Conservation (phyloP, 2,113 vertebrate genomes). For the Phalacrocorax carbo region DNA sequence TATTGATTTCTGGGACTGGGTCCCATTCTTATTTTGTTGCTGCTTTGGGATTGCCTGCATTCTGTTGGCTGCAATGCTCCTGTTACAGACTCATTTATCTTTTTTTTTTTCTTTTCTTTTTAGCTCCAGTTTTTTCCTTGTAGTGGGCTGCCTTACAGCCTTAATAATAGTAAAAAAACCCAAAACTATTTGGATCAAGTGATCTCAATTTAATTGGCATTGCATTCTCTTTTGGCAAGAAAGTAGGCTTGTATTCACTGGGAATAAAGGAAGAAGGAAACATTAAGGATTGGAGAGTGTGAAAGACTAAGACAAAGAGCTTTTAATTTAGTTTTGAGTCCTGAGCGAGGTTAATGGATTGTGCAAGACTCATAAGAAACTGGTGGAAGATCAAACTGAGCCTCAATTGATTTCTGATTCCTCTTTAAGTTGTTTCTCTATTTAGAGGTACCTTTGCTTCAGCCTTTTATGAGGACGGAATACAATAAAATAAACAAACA, state of each 20-base stretch:
- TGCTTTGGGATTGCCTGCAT: background rate
- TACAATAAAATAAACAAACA: background rate
- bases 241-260: background rate
- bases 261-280: background rate
- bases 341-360: background rate
- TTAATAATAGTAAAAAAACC: no score
- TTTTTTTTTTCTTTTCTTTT: background rate
- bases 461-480: background rate
- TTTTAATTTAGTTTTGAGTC: background rate
- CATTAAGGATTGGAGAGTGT: background rate
- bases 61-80: background rate
- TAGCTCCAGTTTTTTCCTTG: background rate
- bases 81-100: background rate
- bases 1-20: background rate
- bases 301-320: background rate
- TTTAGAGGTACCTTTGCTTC: background rate
- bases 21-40: background rate
- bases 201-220: background rate
- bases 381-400: background rate
- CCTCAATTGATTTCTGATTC: background rate
- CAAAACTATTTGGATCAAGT: background rate
- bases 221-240: background rate
- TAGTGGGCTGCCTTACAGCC: background rate
- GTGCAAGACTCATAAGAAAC: background rate
- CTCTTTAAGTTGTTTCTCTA: background rate